These are phyloP conservation scores for Mantis religiosa DNA, from an alignment of 2,888 invertebrate genomes.

Conservation along the genomic window DNA sequence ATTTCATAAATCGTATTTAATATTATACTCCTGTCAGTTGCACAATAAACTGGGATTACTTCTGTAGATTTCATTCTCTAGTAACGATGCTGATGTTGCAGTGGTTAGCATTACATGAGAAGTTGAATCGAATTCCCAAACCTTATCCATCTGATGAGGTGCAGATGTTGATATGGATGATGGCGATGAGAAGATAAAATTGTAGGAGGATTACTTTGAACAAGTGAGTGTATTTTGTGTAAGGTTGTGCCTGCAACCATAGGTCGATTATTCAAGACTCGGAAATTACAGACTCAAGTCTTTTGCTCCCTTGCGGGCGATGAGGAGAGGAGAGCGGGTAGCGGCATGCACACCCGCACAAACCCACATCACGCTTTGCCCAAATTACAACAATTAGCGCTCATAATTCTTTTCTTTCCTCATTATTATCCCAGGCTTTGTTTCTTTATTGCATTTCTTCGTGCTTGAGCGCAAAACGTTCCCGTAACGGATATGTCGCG, in stretches of 20 bases:
- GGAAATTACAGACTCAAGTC: neutral
- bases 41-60: no score
- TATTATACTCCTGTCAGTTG: no score
- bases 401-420: constrained; percentile 10
- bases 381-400: constrained; percentile 8
- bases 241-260: neutral
- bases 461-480: neutral
- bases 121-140: no score
- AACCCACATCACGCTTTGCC: neutral
- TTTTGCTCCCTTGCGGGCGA: neutral
- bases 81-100: no score
- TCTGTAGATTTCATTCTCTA: no score
- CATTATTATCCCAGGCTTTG: neutral
- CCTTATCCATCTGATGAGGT: no score
- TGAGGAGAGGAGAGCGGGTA: neutral
- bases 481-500: neutral
- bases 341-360: neutral
- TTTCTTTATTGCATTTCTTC: neutral
- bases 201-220: neutral
- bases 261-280: constrained; percentile 2
- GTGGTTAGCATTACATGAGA: no score
- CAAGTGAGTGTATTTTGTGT: neutral
- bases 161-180: no score
- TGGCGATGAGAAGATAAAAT: no score
- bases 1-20: no score